phyloP scores from a whole-genome alignment of 2,113 vertebrate species.

The Gobius niger region DNA sequence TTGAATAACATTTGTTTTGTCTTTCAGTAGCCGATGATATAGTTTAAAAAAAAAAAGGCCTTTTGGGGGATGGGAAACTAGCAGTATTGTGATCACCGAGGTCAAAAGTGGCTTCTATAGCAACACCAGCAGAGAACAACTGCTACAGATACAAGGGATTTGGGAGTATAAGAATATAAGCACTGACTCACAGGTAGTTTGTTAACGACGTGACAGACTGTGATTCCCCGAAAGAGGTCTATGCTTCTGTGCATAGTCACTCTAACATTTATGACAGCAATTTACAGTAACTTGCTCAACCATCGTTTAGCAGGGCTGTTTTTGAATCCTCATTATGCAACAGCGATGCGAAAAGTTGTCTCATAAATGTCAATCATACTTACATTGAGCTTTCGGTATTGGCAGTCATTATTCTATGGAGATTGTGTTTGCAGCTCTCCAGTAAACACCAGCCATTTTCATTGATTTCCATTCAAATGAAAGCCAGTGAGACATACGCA shows the following conservation, averaged over 20 bases:
- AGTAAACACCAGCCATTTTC: neutral
- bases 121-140: too few species aligned
- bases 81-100: too few species aligned
- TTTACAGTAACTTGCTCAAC: neutral
- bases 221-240: too few species aligned
- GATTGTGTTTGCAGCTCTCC: neutral
- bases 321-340: neutral
- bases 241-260: neutral
- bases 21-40: too few species aligned
- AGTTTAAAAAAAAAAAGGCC: too few species aligned
- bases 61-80: too few species aligned
- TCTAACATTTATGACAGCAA: neutral
- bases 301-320: slow-evolving; percentile 1
- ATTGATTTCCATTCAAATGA: neutral
- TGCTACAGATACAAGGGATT: too few species aligned
- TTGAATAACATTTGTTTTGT: too few species aligned
- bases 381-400: neutral
- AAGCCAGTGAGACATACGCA: neutral
- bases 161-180: too few species aligned
- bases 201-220: too few species aligned
- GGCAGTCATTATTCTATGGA: neutral
- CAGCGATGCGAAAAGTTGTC: neutral
- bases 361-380: neutral
- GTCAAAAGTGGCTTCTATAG: too few species aligned
- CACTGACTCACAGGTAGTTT: too few species aligned